These are phyloP conservation scores for Molossus molossus DNA, from an alignment of 2,797 vertebrate species.

Conservation along the genomic window DNA sequence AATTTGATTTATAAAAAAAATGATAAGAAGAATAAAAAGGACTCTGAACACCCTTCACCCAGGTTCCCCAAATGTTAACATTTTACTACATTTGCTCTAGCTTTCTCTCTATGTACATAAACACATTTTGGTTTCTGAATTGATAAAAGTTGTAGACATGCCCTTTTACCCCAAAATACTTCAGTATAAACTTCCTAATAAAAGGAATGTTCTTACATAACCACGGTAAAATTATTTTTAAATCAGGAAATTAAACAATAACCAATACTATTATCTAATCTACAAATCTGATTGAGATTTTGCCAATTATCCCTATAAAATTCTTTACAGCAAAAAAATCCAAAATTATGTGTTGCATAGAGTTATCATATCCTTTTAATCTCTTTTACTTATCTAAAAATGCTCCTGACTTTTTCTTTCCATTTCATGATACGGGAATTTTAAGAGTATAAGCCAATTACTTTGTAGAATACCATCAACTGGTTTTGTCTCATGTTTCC, in stretches of 20 bases:
- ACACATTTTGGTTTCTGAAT: background rate
- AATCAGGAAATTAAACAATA: conserved; percentile 37
- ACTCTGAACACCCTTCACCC: background rate
- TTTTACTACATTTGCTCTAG: conserved; percentile 4
- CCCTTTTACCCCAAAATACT: background rate
- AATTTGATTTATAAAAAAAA: conserved; percentile 35
- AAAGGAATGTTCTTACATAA: background rate
- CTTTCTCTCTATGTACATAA: background rate
- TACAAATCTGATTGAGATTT: conserved; percentile 11
- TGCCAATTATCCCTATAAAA: background rate
- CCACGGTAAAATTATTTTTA: conserved; percentile 23
- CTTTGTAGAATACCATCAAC: background rate
- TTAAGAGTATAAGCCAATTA: background rate
- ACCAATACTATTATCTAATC: background rate
- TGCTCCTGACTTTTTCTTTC: background rate
- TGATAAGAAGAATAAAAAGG: background rate
- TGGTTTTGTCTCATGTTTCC: background rate
- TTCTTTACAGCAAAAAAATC: conserved; percentile 32
- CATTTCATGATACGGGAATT: background rate
- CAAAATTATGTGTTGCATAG: background rate
- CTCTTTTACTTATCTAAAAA: background rate
- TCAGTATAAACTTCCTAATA: background rate
- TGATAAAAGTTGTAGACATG: background rate
- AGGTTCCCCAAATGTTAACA: conserved; percentile 22
- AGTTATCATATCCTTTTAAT: background rate